Conservation (phyloP, 1,140 invertebrate genomes). For the Cardiocondyla obscurior region DNA sequence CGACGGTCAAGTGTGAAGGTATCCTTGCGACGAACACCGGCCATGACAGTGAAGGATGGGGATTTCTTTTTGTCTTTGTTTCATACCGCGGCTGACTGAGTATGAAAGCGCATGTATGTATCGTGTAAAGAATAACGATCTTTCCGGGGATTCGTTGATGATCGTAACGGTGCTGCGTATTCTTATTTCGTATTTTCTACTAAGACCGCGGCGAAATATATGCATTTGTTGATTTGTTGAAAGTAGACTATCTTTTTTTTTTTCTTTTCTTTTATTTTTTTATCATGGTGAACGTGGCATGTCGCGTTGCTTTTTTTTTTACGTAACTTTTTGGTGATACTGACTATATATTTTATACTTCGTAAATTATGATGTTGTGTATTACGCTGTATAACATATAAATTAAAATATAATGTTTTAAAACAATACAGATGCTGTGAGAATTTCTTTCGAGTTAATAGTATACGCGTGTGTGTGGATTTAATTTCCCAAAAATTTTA, state of each 20-base stretch:
- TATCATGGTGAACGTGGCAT: not conserved
- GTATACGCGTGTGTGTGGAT: not conserved
- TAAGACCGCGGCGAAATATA: not conserved
- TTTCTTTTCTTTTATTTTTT: not conserved
- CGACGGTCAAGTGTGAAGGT: constrained; percentile 65
- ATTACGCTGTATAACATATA: not conserved
- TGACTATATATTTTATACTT: not conserved
- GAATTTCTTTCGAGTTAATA: not conserved
- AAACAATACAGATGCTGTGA: not conserved
- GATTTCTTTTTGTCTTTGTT: constrained; percentile 27
- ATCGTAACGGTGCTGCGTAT: not conserved
- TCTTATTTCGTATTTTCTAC: not conserved
- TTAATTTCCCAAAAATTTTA: not conserved
- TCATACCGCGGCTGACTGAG: constrained; percentile 15
- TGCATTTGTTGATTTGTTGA: no score
- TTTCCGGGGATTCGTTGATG: not conserved
- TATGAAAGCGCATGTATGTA: constrained; percentile 32
- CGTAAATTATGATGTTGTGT: not conserved
- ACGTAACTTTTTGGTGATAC: not conserved
- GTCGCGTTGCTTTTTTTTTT: not conserved
- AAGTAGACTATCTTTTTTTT: constrained; percentile 18
- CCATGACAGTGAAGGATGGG: constrained; percentile 63
- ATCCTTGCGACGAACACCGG: constrained; percentile 58
- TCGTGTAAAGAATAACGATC: constrained; percentile 30
- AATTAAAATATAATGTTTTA: not conserved